A percentile compares a stretch with the other conserved stretches of the same genome.
phyloP scores from a whole-genome alignment of 2,113 vertebrate species.

The Ailuropoda melanoleuca region DNA sequence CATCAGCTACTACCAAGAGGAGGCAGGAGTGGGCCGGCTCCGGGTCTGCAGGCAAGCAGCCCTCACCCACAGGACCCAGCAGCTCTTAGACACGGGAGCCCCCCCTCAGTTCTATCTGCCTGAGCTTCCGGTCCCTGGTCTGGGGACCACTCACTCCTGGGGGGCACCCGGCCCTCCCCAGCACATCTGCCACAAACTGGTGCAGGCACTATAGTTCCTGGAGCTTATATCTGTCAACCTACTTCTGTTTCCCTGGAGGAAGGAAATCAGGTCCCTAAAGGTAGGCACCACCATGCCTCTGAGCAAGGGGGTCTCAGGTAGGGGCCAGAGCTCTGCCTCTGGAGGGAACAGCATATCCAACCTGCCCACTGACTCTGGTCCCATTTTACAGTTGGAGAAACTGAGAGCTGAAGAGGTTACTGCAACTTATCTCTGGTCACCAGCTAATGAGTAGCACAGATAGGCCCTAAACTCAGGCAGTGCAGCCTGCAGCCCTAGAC shows the following conservation, averaged over 20 bases:
- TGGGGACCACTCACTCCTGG: background rate
- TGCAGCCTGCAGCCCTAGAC: background rate
- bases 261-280: conserved; percentile 82
- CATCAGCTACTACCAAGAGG: conserved; percentile 47
- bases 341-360: background rate
- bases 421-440: background rate
- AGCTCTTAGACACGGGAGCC: background rate
- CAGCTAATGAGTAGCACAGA: background rate
- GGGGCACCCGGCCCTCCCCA: background rate
- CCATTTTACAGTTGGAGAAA: background rate
- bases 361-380: background rate
- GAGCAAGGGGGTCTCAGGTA: background rate
- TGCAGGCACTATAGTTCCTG: conserved; percentile 77
- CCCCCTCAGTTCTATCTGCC: background rate
- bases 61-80: conserved; percentile 51
- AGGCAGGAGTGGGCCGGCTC: conserved; percentile 44
- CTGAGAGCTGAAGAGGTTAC: background rate
- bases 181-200: conserved; percentile 31
- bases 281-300: conserved; percentile 23
- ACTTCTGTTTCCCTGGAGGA: conserved; percentile 81
- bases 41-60: conserved; percentile 41
- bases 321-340: background rate
- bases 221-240: conserved; percentile 82
- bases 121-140: background rate
- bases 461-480: background rate